Conservation (phyloP, 2,113 vertebrate species). For the Irena cyanogastra region DNA sequence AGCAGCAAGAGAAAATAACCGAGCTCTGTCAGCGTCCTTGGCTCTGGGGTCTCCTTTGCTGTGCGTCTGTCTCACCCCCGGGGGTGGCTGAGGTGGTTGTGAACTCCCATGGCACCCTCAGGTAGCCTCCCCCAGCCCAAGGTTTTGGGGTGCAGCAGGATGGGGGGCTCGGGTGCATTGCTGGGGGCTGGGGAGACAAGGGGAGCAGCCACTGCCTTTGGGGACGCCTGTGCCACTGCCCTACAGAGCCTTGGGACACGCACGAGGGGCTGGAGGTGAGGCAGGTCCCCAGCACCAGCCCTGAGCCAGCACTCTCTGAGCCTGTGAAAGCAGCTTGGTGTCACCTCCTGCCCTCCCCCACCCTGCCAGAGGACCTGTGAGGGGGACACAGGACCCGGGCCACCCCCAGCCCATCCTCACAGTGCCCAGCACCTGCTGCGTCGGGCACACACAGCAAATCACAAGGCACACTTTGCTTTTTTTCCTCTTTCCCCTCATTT, state of each 20-base stretch:
- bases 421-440: fast-evolving
- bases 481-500: fast-evolving
- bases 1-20: constrained; percentile 66
- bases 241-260: neutral
- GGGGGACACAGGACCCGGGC: neutral
- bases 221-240: neutral
- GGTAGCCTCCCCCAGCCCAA: neutral
- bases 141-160: neutral
- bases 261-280: fast-evolving
- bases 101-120: neutral
- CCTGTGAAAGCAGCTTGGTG: neutral
- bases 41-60: constrained; percentile 18
- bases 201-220: neutral
- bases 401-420: neutral
- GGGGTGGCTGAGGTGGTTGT: neutral
- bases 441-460: fast-evolving
- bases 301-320: neutral
- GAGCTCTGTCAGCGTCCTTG: constrained; percentile 67
- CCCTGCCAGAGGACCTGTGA: neutral
- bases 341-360: neutral
- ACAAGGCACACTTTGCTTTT: neutral
- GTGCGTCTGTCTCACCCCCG: neutral
- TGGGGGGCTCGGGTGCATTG: neutral
- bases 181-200: neutral
- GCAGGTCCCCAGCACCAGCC: neutral